Conservation (phyloP, 1,140 invertebrate species). For the Eufriesea mexicana region DNA sequence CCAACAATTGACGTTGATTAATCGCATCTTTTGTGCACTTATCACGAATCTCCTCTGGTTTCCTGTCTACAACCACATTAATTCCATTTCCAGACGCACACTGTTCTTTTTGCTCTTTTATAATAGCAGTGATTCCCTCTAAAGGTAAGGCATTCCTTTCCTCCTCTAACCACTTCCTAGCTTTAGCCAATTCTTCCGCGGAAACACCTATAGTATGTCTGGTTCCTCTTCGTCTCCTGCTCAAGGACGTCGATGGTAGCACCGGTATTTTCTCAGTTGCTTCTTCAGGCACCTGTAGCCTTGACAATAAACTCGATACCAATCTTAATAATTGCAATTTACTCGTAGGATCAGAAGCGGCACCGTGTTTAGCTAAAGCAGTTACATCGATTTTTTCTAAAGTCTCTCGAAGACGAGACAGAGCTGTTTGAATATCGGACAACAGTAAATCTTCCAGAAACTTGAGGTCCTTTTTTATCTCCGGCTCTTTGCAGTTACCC, state of each 20-base stretch:
- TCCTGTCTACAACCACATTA: slow-evolving; percentile 24
- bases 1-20: slow-evolving; percentile 78
- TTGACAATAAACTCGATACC: slow-evolving; percentile 89
- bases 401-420: slow-evolving; percentile 88
- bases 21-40: slow-evolving; percentile 80
- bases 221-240: slow-evolving; percentile 81
- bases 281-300: slow-evolving; percentile 83
- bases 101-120: slow-evolving; percentile 28
- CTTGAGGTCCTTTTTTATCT: slow-evolving; percentile 72
- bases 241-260: slow-evolving; percentile 13
- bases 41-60: slow-evolving; percentile 65
- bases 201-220: slow-evolving; percentile 92
- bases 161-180: slow-evolving; percentile 88
- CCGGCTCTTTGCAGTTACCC: slow-evolving; percentile 37
- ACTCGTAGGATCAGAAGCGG: slow-evolving; percentile 80
- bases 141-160: slow-evolving; percentile 75
- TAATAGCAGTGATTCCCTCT: slow-evolving; percentile 19
- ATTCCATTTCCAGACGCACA: neutral
- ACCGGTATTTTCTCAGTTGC: neutral
- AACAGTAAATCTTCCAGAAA: slow-evolving; percentile 84
- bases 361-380: slow-evolving; percentile 80
- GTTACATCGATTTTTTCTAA: slow-evolving; percentile 84
- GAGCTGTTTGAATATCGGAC: slow-evolving; percentile 89
- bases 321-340: slow-evolving; percentile 87
- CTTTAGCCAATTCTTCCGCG: slow-evolving; percentile 89